phyloP scores from a whole-genome alignment of 1,140 invertebrate genomes.

The Penaeus chinensis region DNA sequence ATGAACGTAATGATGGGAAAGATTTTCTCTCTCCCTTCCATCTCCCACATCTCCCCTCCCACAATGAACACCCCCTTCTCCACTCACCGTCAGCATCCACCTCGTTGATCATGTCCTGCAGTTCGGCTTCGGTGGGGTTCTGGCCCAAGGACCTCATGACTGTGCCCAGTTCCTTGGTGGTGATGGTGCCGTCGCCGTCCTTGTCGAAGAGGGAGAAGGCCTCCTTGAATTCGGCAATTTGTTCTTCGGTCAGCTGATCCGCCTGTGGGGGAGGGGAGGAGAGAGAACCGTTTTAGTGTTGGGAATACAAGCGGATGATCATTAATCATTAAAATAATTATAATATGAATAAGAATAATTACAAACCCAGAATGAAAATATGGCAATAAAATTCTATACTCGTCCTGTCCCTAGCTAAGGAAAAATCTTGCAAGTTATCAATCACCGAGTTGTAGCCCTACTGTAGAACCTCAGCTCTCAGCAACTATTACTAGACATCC shows the following conservation, averaged over 20 bases:
- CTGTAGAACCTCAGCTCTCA: too few relatives aligned
- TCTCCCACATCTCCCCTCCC: too few relatives aligned
- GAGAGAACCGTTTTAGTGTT: neutral
- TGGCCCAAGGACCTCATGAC: slow-evolving; percentile 99
- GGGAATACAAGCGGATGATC: neutral
- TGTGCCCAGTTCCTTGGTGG: slow-evolving; percentile 99
- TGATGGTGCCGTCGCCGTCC: slow-evolving; percentile 99
- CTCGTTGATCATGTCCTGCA: slow-evolving; percentile 99
- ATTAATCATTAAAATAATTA: neutral
- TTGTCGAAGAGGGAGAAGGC: slow-evolving; percentile 99
- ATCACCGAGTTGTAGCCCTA: too few relatives aligned
- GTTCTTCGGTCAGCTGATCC: slow-evolving; percentile 97
- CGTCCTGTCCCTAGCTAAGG: too few relatives aligned
- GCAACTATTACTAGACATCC: too few relatives aligned
- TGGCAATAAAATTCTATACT: neutral
- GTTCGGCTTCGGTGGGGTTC: slow-evolving; percentile 99
- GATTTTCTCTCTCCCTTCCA: too few relatives aligned
- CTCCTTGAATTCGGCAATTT: slow-evolving; percentile 99
- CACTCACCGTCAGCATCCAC: slow-evolving; percentile 97
- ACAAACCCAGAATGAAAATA: neutral
- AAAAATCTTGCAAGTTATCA: too few relatives aligned
- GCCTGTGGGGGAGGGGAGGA: slow-evolving; percentile 75
- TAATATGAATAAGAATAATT: neutral
- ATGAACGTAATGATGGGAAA: too few relatives aligned
- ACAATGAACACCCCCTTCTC: neutral